These are phyloP conservation scores for Drosophila emarginata DNA, from an alignment of 2,888 invertebrate species.

Conservation along the genomic window DNA sequence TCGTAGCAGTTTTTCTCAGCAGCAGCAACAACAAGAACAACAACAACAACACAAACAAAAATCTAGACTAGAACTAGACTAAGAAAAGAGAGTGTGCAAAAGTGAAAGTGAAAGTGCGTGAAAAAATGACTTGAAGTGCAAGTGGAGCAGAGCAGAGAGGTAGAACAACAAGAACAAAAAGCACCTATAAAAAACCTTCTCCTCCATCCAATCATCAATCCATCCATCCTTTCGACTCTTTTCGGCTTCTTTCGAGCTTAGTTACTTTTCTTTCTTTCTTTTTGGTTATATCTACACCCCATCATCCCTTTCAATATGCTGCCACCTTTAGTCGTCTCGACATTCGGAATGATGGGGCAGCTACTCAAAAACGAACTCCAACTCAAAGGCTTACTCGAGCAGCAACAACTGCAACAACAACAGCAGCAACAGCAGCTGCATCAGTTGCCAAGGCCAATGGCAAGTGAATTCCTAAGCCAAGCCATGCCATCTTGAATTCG, in stretches of 20 bases:
- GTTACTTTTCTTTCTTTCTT: slow-evolving; percentile 3
- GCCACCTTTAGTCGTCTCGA: not conserved
- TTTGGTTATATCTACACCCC: not conserved
- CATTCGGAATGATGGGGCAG: not conserved
- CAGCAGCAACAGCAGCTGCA: slow-evolving; percentile 1
- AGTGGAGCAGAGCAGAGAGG: slow-evolving; percentile 38
- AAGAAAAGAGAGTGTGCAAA: slow-evolving; percentile 42
- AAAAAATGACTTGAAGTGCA: slow-evolving; percentile 74
- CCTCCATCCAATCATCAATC: not conserved
- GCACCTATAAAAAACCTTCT: not conserved
- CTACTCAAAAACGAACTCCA: not conserved
- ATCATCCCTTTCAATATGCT: not conserved
- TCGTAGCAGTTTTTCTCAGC: slow-evolving; percentile 35
- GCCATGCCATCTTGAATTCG: slow-evolving; percentile 70
- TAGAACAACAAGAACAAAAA: slow-evolving; percentile 11
- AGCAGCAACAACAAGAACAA: slow-evolving; percentile 26
- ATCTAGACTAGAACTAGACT: slow-evolving; percentile 41
- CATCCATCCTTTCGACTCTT: not conserved
- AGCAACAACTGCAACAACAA: not conserved
- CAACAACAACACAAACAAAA: slow-evolving; percentile 20
- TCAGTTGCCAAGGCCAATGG: slow-evolving; percentile 4
- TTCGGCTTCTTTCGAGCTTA: not conserved
- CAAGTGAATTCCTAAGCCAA: slow-evolving; percentile 2
- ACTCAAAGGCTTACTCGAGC: not conserved
- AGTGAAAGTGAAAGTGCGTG: slow-evolving; percentile 67